These are phyloP conservation scores for Metallyticus violacea DNA, from an alignment of 2,888 invertebrate species.

Conservation along the genomic window DNA sequence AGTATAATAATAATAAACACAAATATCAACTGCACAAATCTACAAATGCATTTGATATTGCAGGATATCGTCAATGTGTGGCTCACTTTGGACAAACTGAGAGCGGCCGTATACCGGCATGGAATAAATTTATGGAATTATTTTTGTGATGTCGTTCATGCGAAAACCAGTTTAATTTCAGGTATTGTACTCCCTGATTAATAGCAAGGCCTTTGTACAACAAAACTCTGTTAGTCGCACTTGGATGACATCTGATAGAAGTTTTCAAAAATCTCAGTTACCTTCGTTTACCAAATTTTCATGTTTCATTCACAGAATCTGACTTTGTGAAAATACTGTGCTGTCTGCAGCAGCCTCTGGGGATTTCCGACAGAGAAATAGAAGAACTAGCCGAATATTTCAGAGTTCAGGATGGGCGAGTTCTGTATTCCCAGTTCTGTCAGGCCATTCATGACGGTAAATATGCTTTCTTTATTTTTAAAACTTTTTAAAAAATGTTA, in stretches of 20 bases:
- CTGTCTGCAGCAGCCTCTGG: slow-evolving; percentile 62
- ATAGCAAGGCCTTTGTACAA: too few relatives aligned
- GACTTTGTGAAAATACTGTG: slow-evolving; percentile 71
- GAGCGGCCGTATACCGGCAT: slow-evolving; percentile 68
- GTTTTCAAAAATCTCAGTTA: too few relatives aligned
- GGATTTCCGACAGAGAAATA: slow-evolving; percentile 69
- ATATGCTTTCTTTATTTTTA: neutral
- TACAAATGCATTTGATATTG: too few relatives aligned
- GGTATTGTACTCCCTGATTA: too few relatives aligned
- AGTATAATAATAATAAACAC: too few relatives aligned
- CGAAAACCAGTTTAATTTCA: slow-evolving; percentile 63
- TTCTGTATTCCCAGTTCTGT: slow-evolving; percentile 72
- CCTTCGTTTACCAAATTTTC: too few relatives aligned
- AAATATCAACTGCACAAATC: too few relatives aligned
- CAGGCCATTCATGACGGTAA: slow-evolving; percentile 64
- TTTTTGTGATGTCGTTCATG: slow-evolving; percentile 64
- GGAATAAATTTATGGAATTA: slow-evolving; percentile 72
- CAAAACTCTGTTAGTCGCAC: too few relatives aligned
- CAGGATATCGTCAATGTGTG: slow-evolving; percentile 53
- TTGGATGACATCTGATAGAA: too few relatives aligned
- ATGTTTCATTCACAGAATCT: slow-evolving; percentile 61
- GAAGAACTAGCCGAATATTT: slow-evolving; percentile 74
- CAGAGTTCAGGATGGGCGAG: slow-evolving; percentile 73
- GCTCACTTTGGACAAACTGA: slow-evolving; percentile 78
- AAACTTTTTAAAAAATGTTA: too few relatives aligned